Evolutionary conservation across 2,113 vertebrate genomes (phyloP), one percentile per base, ranked within the genome.

Genomic region (Lethenteron camtschaticum): DNA sequence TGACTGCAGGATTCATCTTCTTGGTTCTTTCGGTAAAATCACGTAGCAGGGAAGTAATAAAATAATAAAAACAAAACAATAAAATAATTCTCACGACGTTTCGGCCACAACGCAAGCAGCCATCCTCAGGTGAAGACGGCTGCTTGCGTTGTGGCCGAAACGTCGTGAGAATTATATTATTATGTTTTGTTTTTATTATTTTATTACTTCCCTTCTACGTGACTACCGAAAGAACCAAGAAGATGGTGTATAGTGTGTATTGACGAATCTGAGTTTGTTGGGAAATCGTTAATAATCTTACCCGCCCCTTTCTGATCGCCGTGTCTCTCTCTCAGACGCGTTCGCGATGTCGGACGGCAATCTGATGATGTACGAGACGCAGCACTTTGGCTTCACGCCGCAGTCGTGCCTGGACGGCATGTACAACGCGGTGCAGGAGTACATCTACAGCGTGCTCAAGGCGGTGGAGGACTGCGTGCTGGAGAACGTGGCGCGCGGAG

Each of bases 361-460:
- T 9, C 24, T 11, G 8, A 66, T 9, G 63, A n/a, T 66, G n/a
- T 66, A 66, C 24, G 63, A 8, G 10, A 24, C 63, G n/a, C 63
- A 66, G 63, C 24, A 16, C 63, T 66, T 66, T 24, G 63, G 10
- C 63, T 66, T 66, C 63, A 66, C 63, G 24, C 63, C 63, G n/a
- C 63, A 66, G n/a, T 9, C 10, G 10, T n/a, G n/a, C 63, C 9
- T 66, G 63, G 63, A 66, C 24, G 8, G 63, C 24, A 16, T 66
- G 63, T 9, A 8, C 63, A 66, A 66, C 63, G 10, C 10, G n/a
- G 9, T 66, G 63, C 63, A 66, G 24, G 63, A 66, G 11, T 66
- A 9, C 63, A n/a, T 66, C 63, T 66, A 16, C 24, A 24, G 10
- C n/a, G 10, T 9, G n/a, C 8, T 66, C 63, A n/a, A 66, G 63